Conservation (phyloP, 2,113 vertebrate genomes). For the Terrapene triunguis region DNA sequence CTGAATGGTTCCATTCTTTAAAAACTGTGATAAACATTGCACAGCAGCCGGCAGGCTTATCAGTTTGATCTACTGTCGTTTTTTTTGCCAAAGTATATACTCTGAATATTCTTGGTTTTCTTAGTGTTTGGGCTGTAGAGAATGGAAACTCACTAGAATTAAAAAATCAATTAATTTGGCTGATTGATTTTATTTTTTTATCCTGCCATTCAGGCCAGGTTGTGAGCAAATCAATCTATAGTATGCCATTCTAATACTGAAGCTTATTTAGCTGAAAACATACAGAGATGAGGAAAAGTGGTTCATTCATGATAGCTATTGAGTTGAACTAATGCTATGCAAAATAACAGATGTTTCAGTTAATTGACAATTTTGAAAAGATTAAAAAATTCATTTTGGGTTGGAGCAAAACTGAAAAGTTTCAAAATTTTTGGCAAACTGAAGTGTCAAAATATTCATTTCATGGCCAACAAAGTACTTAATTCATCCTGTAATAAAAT, state of each 20-base stretch:
- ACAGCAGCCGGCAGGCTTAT: conserved; percentile 32
- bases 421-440: background rate
- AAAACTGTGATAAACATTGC: conserved; percentile 15
- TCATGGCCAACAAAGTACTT: background rate
- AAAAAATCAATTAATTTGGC: background rate
- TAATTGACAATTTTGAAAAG: background rate
- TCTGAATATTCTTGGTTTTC: conserved; percentile 33
- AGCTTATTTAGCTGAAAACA: background rate
- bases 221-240: background rate
- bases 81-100: conserved; percentile 26
- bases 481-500: background rate
- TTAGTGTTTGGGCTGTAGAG: background rate
- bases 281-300: background rate
- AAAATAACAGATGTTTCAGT: background rate
- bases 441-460: background rate
- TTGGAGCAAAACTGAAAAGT: background rate
- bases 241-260: background rate
- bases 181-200: background rate
- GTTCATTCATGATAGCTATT: background rate
- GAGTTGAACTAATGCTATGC: background rate
- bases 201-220: background rate
- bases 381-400: background rate
- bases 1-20: background rate
- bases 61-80: conserved; percentile 3
- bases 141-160: conserved; percentile 14